A percentile compares a stretch with the other conserved stretches of the same genome.
These are phyloP conservation scores for Maccullochella peelii DNA, from an alignment of 2,113 vertebrate species.

Conservation along the genomic window DNA sequence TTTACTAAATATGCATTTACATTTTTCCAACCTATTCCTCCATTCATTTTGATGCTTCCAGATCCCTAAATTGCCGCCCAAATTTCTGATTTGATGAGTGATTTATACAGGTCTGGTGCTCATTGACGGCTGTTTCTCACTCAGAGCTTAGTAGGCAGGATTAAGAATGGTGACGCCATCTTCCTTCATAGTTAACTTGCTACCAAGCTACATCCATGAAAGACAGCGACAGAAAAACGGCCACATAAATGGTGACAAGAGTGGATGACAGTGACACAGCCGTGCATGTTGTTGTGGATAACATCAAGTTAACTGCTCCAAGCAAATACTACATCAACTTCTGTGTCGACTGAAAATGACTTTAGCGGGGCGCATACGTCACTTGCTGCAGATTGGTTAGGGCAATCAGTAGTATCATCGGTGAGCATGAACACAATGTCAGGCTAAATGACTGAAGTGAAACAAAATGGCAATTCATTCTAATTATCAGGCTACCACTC, in stretches of 20 bases:
- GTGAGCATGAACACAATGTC: background rate
- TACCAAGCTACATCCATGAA: background rate
- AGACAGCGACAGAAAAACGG: background rate
- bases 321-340: background rate
- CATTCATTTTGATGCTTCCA: background rate
- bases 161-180: background rate
- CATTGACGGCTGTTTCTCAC: background rate
- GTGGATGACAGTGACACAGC: background rate
- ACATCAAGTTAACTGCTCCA: background rate
- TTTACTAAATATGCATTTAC: background rate
- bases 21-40: background rate
- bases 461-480: background rate
- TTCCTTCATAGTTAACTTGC: background rate
- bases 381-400: background rate
- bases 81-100: background rate
- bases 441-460: background rate
- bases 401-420: background rate
- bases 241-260: background rate
- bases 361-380: background rate
- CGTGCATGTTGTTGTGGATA: background rate
- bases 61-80: background rate
- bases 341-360: background rate
- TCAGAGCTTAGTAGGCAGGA: background rate
- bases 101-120: background rate
- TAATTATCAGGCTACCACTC: no score